A percentile compares a stretch with the other conserved stretches of the same genome.
phyloP scores from a whole-genome alignment of 2,113 vertebrate species.

The Sapayoa aenigma region DNA sequence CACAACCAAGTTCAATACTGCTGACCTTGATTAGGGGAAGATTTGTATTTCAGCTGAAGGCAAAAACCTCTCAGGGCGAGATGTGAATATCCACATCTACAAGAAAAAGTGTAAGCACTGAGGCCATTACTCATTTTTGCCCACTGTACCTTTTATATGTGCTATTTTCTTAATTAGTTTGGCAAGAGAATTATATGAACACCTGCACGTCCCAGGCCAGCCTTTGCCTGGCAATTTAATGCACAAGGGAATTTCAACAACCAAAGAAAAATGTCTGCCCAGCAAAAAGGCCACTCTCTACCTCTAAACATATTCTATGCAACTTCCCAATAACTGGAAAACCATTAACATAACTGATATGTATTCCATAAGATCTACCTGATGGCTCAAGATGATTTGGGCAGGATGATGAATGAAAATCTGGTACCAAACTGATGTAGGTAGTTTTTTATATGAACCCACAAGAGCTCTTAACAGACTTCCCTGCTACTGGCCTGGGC shows the following conservation, averaged over 20 bases:
- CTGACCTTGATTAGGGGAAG: neutral
- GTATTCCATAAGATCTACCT: neutral
- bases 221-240: neutral
- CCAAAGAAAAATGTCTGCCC: neutral
- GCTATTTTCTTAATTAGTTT: neutral
- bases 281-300: neutral
- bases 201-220: neutral
- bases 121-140: neutral
- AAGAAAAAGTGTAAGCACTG: neutral
- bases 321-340: neutral
- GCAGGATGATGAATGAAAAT: neutral
- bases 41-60: neutral
- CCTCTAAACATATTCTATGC: neutral
- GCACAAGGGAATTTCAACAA: neutral
- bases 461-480: neutral
- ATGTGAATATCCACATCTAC: neutral
- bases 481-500: neutral
- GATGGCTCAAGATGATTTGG: neutral
- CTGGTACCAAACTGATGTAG: neutral
- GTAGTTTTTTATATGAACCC: neutral
- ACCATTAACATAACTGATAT: fast-evolving
- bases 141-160: neutral
- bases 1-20: neutral
- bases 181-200: neutral
- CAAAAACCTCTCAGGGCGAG: neutral